Conservation (phyloP, 2,888 invertebrate genomes). For the Athrips mouffetella region DNA sequence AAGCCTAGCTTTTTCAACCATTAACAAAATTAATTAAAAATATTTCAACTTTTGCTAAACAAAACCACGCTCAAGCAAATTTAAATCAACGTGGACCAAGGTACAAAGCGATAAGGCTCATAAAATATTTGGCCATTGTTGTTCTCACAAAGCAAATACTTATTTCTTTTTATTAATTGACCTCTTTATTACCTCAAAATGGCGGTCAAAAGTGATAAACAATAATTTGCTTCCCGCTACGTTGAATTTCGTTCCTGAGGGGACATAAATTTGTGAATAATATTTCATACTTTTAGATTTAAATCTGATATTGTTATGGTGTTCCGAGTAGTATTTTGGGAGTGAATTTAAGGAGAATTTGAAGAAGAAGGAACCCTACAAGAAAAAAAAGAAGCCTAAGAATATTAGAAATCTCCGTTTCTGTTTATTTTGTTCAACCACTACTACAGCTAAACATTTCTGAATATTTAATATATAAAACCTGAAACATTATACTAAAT, state of each 20-base stretch:
- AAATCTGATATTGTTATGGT: neutral
- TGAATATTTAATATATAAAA: too few relatives aligned
- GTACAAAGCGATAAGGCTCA: constrained; percentile 29
- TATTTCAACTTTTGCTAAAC: neutral
- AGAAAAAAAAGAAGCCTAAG: too few relatives aligned
- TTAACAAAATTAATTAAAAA: neutral
- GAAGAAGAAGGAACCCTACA: too few relatives aligned
- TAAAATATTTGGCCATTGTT: constrained; percentile 45
- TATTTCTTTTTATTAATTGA: constrained; percentile 49
- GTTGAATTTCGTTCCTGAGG: constrained; percentile 32
- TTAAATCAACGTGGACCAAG: neutral
- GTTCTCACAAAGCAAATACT: constrained; percentile 38
- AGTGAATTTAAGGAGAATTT: too few relatives aligned
- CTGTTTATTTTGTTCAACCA: neutral
- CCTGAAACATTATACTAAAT: too few relatives aligned
- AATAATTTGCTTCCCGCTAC: constrained; percentile 46
- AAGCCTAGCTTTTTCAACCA: too few relatives aligned
- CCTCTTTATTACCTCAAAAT: constrained; percentile 46
- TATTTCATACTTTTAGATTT: constrained; percentile 25
- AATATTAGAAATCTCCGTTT: too few relatives aligned
- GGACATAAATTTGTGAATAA: constrained; percentile 34
- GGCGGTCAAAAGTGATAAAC: constrained; percentile 48
- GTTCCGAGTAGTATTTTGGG: neutral
- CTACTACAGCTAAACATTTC: too few relatives aligned
- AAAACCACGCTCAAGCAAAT: neutral